Base-by-base conservation (phyloP, 2,888 invertebrate genomes). In the Dysmachus trigonus region DNA sequence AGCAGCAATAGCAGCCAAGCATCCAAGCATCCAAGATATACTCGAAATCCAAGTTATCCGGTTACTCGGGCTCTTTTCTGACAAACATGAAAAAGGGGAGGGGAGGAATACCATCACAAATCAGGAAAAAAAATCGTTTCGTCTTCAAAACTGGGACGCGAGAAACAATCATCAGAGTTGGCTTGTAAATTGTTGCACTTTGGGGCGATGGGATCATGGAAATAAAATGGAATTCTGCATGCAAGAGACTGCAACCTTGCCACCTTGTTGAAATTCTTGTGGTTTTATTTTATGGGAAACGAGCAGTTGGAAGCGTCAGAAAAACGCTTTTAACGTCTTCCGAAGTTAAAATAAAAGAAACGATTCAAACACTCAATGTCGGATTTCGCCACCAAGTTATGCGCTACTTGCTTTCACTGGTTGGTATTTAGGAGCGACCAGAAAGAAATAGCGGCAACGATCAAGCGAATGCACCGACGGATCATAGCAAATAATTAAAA, bases 241-340 rank as follows among this genome's bases (percentile, higher is more conserved):
- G 83, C 83, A 83, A 47, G 81, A 30, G 18, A 33, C 47, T 62
- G 62, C 62, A 62, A 62, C 62, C 62, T 62, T 62, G 62, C 62
- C 62, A 62, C 62, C 62, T 81, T 47, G 53, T 27, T 81, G 47
- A 81, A 81, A 81, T 81, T 81, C 81, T 81, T 81, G 81, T 47
- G 81, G 81, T 81, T 81, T 81, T 81, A 81, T 81, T 81, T 81
- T 81, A 81, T 81, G 81, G 81, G 81, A 81, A 81, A 41, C 47
- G 81, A 81, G 13, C 81, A 81, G 53, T 53, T 81, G 53, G 30
- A 53, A 81, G 33, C 18, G 53, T 62, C 31, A 62, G 33, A 81
- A 76, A 81, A 81, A 62, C 62, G 27, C 22, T 62, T 62, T 62
- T 62, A 62, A 22, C 27, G 13, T 51, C 8, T 18, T 7, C 13